Conservation (phyloP, 2,888 invertebrate genomes). For the Pomacea canaliculata region DNA sequence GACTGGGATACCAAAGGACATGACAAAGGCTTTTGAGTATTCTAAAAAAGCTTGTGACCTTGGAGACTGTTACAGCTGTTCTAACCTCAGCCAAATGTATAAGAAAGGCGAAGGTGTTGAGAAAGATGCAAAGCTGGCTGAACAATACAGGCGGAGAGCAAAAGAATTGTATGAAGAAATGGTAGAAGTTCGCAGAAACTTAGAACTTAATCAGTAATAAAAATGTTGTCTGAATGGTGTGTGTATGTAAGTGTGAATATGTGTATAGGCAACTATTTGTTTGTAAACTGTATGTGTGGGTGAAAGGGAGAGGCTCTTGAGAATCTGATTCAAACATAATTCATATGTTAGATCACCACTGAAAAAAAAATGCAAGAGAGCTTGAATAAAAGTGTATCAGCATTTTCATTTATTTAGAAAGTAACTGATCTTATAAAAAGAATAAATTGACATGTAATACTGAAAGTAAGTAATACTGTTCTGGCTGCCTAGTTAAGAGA, state of each 20-base stretch:
- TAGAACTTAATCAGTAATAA: conserved; percentile 7
- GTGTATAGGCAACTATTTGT: not conserved
- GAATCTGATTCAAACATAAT: not conserved
- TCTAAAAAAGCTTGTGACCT: conserved; percentile 85
- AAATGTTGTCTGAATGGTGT: too few species aligned
- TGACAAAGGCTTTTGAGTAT: conserved; percentile 83
- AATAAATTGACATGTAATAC: not conserved
- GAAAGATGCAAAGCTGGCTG: conserved; percentile 79
- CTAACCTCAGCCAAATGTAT: conserved; percentile 82
- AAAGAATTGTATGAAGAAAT: conserved; percentile 69
- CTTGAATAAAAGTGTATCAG: not conserved
- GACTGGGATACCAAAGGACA: conserved; percentile 72
- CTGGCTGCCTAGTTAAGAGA: too few species aligned
- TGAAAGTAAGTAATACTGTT: conserved; percentile 1
- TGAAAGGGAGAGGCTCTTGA: not conserved
- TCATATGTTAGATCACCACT: not conserved
- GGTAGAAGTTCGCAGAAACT: conserved; percentile 5
- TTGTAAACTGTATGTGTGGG: not conserved
- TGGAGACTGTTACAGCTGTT: conserved; percentile 85
- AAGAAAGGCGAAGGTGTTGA: conserved; percentile 82
- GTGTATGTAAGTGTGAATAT: not conserved
- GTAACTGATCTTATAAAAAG: not conserved
- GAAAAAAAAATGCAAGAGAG: not conserved
- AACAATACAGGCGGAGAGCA: conserved; percentile 81
- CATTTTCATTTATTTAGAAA: not conserved